Evolutionary conservation across 2,797 vertebrate genomes (phyloP).

Genomic region (Coreius guichenoti): DNA sequence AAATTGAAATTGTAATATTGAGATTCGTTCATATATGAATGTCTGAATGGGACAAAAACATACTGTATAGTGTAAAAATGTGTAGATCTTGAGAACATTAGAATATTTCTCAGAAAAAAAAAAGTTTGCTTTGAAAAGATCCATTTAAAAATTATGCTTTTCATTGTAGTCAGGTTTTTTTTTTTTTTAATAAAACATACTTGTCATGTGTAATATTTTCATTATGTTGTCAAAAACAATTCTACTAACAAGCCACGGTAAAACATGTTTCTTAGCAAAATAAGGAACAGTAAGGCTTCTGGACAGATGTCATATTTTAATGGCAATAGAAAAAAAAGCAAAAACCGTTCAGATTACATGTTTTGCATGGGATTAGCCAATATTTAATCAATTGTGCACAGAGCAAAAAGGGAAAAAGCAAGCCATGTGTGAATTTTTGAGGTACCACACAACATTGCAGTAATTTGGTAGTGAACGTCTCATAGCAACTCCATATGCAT

Average conservation of each 20-base stretch:
- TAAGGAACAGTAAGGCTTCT: constrained; percentile 11
- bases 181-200: constrained; percentile 13
- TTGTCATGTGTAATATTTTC: background rate
- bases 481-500: constrained; percentile 30
- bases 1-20: background rate
- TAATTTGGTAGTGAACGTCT: constrained; percentile 35
- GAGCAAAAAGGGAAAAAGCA: constrained; percentile 34
- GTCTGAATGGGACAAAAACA: background rate
- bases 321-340: constrained; percentile 56
- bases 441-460: constrained; percentile 40
- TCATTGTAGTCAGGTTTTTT: background rate
- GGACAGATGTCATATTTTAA: constrained; percentile 51
- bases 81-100: constrained; percentile 22
- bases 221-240: background rate
- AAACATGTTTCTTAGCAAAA: constrained; percentile 9
- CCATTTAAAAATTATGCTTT: background rate
- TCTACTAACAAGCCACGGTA: background rate
- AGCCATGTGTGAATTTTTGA: constrained; percentile 49
- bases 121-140: background rate
- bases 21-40: background rate
- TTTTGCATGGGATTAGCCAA: constrained; percentile 35
- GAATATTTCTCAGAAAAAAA: background rate
- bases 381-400: constrained; percentile 14
- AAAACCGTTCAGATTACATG: constrained; percentile 33
- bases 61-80: constrained; percentile 5